Base-by-base conservation (phyloP, 2,113 vertebrate species). In the Sclerurus mexicanus region DNA sequence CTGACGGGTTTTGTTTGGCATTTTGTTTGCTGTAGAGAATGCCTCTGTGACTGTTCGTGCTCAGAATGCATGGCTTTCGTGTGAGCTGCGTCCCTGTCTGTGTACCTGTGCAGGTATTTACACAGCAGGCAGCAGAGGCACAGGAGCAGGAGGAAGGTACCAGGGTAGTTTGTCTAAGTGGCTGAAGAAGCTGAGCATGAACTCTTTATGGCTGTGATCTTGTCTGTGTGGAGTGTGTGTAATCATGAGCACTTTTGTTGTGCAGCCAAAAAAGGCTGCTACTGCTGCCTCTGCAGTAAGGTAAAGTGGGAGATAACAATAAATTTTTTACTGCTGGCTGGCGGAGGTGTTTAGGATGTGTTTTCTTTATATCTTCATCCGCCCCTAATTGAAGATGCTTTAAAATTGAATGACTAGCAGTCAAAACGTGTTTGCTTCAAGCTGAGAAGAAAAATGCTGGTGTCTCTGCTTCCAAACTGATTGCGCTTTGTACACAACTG, bases 361-460 rank as follows among this genome's bases (percentile, higher is more conserved):
- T 98, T 98, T 98, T 98, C 98, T 98, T 98, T 98, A 98, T 98
- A 97, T 98, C 97, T 98, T 97, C 98, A 96, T 97, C 98, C 97
- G 90, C 98, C 98, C 97, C 98, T 98, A 98, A 98, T 98, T 98
- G 98, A 98, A 97, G 97, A 98, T 97, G 98, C 98, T 98, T 98
- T 98, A 98, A 98, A 98, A 98, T 98, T 98, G 98, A 98, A 98
- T 98, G 98, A 98, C 98, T 98, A 98, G 98, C 97, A 98, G 98
- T 98, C 98, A 98, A 98, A 98, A 98, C 93, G 98, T 98, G 98
- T 98, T 98, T 98, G 97, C 98, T 98, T 98, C 97, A 98, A 98
- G 97, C 98, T 98, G 98, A 98, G 98, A 98, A 98, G 98, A 98
- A 98, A 98, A 98, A 98, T 98, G 97, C 98, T 97, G 97, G 98